phyloP scores from a whole-genome alignment of 2,113 vertebrate species.

The Takifugu flavidus region DNA sequence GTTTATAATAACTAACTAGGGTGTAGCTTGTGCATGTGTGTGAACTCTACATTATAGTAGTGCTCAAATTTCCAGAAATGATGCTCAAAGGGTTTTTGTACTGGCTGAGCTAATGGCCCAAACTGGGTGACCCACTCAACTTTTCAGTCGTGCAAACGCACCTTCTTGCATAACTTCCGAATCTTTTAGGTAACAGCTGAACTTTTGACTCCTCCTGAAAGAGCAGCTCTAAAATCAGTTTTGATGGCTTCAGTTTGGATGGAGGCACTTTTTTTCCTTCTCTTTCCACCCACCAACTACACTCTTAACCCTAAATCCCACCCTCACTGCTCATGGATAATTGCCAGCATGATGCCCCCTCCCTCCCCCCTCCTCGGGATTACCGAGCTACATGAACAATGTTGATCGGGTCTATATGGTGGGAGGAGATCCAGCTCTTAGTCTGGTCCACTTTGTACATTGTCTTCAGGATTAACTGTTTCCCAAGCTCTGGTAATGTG shows the following conservation, averaged over 20 bases:
- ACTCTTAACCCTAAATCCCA: no score
- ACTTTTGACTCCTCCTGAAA: constrained; percentile 62
- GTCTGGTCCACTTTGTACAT: constrained; percentile 57
- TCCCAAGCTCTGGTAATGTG: constrained; percentile 53
- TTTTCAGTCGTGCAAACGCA: constrained; percentile 21
- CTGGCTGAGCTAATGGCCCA: constrained; percentile 21
- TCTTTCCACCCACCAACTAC: no score
- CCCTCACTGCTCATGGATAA: constrained; percentile 28
- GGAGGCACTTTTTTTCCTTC: constrained; percentile 39
- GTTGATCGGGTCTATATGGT: constrained; percentile 26
- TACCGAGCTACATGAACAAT: constrained; percentile 41
- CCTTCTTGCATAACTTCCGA: constrained; percentile 60
- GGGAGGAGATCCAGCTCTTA: constrained; percentile 37
- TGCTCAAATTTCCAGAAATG: not conserved
- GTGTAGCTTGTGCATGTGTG: no score
- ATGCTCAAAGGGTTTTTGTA: not conserved
- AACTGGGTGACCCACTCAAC: constrained; percentile 37
- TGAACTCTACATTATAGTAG: not conserved
- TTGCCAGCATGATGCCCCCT: constrained; percentile 35
- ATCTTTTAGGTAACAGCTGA: constrained; percentile 56
- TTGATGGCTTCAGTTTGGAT: constrained; percentile 52
- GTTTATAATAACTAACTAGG: no score
- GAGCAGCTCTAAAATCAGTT: constrained; percentile 47
- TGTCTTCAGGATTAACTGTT: constrained; percentile 66
- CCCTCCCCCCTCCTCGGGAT: constrained; percentile 30